phyloP scores from a whole-genome alignment of 2,113 vertebrate genomes.

The Euleptes europaea region DNA sequence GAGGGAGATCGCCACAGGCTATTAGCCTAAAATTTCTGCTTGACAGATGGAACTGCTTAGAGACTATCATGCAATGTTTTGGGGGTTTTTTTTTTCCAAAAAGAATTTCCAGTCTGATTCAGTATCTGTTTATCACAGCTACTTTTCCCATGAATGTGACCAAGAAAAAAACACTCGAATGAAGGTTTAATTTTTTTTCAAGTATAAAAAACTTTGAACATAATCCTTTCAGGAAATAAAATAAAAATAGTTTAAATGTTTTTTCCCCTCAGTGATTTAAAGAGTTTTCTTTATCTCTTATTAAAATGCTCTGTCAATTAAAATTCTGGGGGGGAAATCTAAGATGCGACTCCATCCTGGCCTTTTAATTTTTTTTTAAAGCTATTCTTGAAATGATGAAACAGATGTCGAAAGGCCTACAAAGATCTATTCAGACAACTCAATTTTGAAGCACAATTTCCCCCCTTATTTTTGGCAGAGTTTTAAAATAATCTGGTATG shows the following conservation, averaged over 20 bases:
- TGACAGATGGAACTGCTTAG: constrained; percentile 99
- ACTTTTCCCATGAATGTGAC: constrained; percentile 78
- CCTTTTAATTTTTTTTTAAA: constrained; percentile 36
- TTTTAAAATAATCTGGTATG: background rate
- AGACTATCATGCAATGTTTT: constrained; percentile 97
- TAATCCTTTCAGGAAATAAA: constrained; percentile 49
- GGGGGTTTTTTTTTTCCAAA: constrained; percentile 70
- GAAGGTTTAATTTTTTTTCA: constrained; percentile 23
- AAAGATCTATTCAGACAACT: constrained; percentile 21
- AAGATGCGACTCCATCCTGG: constrained; percentile 35
- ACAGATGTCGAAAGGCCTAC: constrained; percentile 28
- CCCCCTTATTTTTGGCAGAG: background rate
- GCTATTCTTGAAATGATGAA: constrained; percentile 43
- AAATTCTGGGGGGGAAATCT: background rate
- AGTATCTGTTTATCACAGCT: constrained; percentile 83
- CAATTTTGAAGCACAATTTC: background rate
- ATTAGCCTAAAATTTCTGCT: constrained; percentile 94
- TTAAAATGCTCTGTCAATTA: constrained; percentile 26
- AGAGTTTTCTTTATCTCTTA: background rate
- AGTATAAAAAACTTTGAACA: constrained; percentile 22
- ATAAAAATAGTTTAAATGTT: constrained; percentile 43
- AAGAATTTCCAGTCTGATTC: constrained; percentile 78
- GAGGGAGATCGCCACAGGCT: constrained; percentile 89
- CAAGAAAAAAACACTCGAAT: constrained; percentile 31
- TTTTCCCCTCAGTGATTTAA: background rate